Conservation (phyloP, 2,888 invertebrate species). For the Tetragonula carbonaria region DNA sequence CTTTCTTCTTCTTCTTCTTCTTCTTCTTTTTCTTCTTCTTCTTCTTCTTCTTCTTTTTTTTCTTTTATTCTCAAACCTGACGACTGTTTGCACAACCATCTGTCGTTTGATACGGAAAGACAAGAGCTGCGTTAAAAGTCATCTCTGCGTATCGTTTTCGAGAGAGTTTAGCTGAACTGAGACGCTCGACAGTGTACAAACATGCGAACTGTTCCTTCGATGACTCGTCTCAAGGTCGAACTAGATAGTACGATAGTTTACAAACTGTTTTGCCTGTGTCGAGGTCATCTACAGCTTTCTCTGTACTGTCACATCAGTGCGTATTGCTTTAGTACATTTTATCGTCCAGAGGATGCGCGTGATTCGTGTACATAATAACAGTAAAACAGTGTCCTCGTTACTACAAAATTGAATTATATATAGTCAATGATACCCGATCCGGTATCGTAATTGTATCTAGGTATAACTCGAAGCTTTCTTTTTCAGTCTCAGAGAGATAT, state of each 20-base stretch:
- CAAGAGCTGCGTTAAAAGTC: constrained; percentile 5
- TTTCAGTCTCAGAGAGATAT: constrained; percentile 13
- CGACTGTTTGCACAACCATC: constrained; percentile 22
- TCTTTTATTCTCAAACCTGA: neutral
- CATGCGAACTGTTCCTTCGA: constrained; percentile 16
- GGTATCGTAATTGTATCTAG: neutral
- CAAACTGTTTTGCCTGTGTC: constrained; percentile 34
- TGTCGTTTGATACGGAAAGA: constrained; percentile 4
- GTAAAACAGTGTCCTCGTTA: constrained; percentile 8
- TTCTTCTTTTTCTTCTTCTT: constrained; percentile 10
- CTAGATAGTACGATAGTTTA: constrained; percentile 32
- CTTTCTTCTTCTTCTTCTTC: neutral
- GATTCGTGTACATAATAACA: constrained; percentile 41
- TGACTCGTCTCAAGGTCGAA: constrained; percentile 30
- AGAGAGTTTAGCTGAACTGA: neutral
- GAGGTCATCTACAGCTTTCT: constrained; percentile 56
- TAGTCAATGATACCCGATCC: constrained; percentile 12
- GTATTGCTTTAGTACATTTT: constrained; percentile 44
- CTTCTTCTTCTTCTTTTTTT: constrained; percentile 5
- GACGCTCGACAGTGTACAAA: constrained; percentile 8
- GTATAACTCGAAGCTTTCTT: constrained; percentile 6
- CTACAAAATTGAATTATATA: constrained; percentile 27
- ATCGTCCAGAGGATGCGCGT: constrained; percentile 14
- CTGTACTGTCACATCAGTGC: constrained; percentile 31
- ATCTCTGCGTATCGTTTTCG: constrained; percentile 4